Percentiles rank a stretch among this genome's conserved stretches.
Evolutionary conservation across 2,113 vertebrate genomes (phyloP).

Genomic region (Seriola aureovittata): DNA sequence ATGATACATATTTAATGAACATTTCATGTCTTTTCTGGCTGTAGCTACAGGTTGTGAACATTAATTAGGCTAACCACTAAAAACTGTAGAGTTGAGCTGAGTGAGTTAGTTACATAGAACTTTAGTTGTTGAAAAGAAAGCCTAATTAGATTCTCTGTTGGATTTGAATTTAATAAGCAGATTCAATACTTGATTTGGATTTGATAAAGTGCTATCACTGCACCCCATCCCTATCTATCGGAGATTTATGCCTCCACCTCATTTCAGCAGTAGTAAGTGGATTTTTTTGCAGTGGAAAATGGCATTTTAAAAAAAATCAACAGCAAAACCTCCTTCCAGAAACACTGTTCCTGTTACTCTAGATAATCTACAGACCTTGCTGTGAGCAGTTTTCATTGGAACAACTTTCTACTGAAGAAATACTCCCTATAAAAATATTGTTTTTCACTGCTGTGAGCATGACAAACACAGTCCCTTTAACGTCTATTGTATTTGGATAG

Average conservation of each 20-base stretch:
- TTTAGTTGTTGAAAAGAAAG: not conserved
- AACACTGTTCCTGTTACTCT: slow-evolving; percentile 6
- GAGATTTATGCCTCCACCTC: not conserved
- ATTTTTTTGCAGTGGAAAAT: slow-evolving; percentile 6
- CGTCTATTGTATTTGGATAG: slow-evolving; percentile 1
- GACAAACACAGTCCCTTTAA: not conserved
- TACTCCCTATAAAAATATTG: not conserved
- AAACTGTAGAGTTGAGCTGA: not conserved
- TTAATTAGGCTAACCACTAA: not conserved
- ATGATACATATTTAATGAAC: not conserved
- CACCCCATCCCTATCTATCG: not conserved
- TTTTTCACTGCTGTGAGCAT: not conserved
- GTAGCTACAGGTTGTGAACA: not conserved
- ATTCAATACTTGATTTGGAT: slow-evolving; percentile 1
- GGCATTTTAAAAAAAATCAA: slow-evolving; percentile 14
- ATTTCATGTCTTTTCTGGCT: not conserved
- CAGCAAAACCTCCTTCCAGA: slow-evolving; percentile 21
- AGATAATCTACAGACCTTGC: slow-evolving; percentile 22
- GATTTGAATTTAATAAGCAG: not conserved
- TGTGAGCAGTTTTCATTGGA: slow-evolving; percentile 35
- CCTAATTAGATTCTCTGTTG: not conserved
- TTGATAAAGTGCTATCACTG: not conserved
- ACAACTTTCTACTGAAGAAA: slow-evolving; percentile 22
- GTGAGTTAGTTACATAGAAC: not conserved
- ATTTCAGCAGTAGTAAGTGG: not conserved